Percentiles rank a stretch among this genome's conserved stretches.
Conservation (phyloP, 2,113 vertebrate genomes). For the Syngnathus scovelli region DNA sequence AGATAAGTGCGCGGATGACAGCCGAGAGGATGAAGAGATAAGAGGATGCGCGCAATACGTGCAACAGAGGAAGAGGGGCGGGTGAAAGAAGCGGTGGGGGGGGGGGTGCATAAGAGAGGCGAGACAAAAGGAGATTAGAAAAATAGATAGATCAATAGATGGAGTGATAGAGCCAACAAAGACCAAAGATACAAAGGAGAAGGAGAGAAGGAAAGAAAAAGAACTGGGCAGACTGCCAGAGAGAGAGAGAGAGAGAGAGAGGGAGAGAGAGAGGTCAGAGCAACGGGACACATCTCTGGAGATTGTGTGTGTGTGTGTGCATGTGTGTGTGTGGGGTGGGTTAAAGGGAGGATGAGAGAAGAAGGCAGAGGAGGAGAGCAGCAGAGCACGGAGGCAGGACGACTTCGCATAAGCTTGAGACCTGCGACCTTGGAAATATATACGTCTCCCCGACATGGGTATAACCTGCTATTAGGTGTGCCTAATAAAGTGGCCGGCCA, state of each 20-base stretch:
- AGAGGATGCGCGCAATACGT: constrained; percentile 52
- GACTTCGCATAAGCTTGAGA: constrained; percentile 47
- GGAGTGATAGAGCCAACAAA: constrained; percentile 37
- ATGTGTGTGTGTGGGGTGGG: constrained; percentile 38
- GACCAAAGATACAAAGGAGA: constrained; percentile 39
- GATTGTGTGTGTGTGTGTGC: constrained; percentile 37
- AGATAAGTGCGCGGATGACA: constrained; percentile 14
- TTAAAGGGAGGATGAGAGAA: constrained; percentile 47
- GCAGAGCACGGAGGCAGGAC: constrained; percentile 43
- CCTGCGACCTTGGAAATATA: constrained; percentile 54
- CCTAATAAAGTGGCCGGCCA: neutral
- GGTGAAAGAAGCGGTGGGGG: constrained; percentile 19
- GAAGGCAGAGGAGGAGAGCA: constrained; percentile 52
- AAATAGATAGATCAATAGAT: constrained; percentile 58
- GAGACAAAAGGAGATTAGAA: constrained; percentile 54
- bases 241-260: constrained; percentile 16
- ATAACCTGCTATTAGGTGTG: neutral
- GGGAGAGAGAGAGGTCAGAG: constrained; percentile 65
- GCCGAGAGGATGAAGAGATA: constrained; percentile 53
- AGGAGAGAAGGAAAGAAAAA: constrained; percentile 42
- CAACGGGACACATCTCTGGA: constrained; percentile 62
- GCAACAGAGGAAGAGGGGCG: constrained; percentile 44
- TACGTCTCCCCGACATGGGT: neutral
- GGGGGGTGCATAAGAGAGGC: constrained; percentile 2
- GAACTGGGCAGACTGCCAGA: constrained; percentile 57